Evolutionary conservation across 2,113 vertebrate genomes (phyloP).

Genomic region (Pholis gunnellus): DNA sequence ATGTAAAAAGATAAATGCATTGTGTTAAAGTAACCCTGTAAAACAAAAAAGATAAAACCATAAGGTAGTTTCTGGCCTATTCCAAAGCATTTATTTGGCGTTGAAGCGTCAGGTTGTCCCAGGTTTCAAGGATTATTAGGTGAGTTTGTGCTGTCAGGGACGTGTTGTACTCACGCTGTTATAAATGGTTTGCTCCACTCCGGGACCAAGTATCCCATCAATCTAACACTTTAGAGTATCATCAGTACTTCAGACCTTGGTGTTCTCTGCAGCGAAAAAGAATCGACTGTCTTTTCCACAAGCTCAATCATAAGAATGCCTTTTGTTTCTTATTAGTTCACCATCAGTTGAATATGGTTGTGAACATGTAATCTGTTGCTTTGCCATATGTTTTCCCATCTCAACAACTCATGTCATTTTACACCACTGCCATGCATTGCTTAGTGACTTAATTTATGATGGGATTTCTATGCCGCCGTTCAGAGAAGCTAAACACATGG

Average conservation of each 20-base stretch:
- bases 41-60: slow-evolving; percentile 44
- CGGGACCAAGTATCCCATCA: slow-evolving; percentile 69
- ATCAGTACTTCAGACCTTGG: slow-evolving; percentile 59
- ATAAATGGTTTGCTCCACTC: slow-evolving; percentile 70
- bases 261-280: slow-evolving; percentile 42
- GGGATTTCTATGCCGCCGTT: slow-evolving; percentile 23
- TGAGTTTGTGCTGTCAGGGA: slow-evolving; percentile 63
- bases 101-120: slow-evolving; percentile 55
- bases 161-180: slow-evolving; percentile 56
- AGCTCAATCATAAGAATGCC: slow-evolving; percentile 36
- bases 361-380: not conserved
- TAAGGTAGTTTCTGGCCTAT: slow-evolving; percentile 1
- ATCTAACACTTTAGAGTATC: slow-evolving; percentile 69
- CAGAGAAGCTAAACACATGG: slow-evolving; percentile 20
- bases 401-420: slow-evolving; percentile 25
- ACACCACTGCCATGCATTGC: not conserved
- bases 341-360: slow-evolving; percentile 15
- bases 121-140: slow-evolving; percentile 75
- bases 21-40: slow-evolving; percentile 23
- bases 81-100: slow-evolving; percentile 27
- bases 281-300: slow-evolving; percentile 32
- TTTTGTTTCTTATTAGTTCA: slow-evolving; percentile 7
- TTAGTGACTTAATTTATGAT: slow-evolving; percentile 29
- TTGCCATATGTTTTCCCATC: slow-evolving; percentile 14
- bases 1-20: slow-evolving; percentile 8